phyloP scores from a whole-genome alignment of 53 echinoderm and acorn worm species.

The Antedon mediterranea region DNA sequence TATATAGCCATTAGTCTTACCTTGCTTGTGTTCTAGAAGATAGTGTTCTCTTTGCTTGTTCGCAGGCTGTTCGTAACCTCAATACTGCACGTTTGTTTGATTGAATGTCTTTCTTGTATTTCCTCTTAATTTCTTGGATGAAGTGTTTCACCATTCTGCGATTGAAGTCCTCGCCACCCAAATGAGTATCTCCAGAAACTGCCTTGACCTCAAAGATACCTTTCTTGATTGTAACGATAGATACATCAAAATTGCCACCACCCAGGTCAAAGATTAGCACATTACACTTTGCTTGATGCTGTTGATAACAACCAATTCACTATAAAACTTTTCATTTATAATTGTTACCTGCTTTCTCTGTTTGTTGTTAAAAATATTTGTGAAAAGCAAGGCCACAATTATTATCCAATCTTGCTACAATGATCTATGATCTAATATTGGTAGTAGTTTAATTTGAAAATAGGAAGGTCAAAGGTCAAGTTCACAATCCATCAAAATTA shows the following conservation, averaged over 20 bases:
- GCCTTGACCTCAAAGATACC: conserved; percentile 84
- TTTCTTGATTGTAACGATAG: conserved; percentile 62
- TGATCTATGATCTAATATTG: too few species aligned
- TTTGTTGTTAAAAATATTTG: too few species aligned
- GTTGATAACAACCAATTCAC: too few species aligned
- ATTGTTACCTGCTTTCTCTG: too few species aligned
- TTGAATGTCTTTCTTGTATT: conserved; percentile 61
- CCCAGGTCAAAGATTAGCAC: conserved; percentile 81
- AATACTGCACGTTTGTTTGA: conserved; percentile 42
- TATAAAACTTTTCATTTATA: too few species aligned
- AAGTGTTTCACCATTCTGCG: conserved; percentile 57
- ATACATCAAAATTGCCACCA: conserved; percentile 82
- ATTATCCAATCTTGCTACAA: too few species aligned
- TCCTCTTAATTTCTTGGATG: conserved; percentile 47
- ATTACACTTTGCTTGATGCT: too few species aligned
- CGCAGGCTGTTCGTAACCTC: conserved; percentile 70
- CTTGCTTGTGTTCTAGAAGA: conserved; percentile 74
- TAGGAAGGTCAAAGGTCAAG: too few species aligned
- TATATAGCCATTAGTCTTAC: too few species aligned
- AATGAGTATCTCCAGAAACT: conserved; percentile 78
- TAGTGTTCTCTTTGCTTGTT: conserved; percentile 78
- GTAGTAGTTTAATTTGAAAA: too few species aligned
- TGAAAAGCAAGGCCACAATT: too few species aligned
- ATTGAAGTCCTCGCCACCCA: conserved; percentile 93
- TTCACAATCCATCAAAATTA: too few species aligned